These are phyloP conservation scores for Drosophila multiciliata DNA, from an alignment of 2,888 invertebrate genomes.

Conservation along the genomic window DNA sequence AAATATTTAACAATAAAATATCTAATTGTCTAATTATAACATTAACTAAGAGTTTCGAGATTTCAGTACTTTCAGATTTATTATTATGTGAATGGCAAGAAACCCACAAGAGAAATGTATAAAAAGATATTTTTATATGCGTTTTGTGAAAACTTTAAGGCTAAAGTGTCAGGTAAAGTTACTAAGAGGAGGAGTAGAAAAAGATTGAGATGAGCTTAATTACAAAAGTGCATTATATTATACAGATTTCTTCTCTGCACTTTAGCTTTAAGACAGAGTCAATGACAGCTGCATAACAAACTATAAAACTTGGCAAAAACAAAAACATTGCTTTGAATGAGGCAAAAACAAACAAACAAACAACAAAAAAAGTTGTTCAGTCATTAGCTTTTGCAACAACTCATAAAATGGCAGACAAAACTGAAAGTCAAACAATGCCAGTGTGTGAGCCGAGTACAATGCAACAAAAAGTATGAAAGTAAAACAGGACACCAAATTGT, in stretches of 20 bases:
- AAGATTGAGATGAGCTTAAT: background rate
- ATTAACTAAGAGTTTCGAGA: background rate
- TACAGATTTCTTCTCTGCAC: background rate
- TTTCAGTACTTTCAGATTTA: background rate
- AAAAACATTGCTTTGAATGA: slow-evolving; percentile 26
- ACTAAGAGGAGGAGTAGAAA: background rate
- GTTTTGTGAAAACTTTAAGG: background rate
- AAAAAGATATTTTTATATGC: background rate
- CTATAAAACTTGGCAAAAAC: slow-evolving; percentile 47
- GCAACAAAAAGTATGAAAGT: background rate
- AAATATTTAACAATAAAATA: background rate
- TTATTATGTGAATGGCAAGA: background rate
- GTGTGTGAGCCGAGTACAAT: slow-evolving; percentile 2
- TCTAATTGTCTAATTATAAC: background rate
- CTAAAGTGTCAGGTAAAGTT: background rate
- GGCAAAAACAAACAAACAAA: slow-evolving; percentile 8
- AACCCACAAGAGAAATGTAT: background rate
- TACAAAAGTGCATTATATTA: background rate
- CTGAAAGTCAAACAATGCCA: slow-evolving; percentile 43
- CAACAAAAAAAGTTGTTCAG: slow-evolving; percentile 48
- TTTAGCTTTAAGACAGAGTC: slow-evolving; percentile 18
- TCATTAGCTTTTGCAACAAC: slow-evolving; percentile 59
- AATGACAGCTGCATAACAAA: slow-evolving; percentile 50
- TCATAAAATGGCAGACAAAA: slow-evolving; percentile 58
- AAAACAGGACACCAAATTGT: slow-evolving; percentile 9